Evolutionary conservation across 2,888 invertebrate species (phyloP).

Genomic region (Sussaba pulchella): DNA sequence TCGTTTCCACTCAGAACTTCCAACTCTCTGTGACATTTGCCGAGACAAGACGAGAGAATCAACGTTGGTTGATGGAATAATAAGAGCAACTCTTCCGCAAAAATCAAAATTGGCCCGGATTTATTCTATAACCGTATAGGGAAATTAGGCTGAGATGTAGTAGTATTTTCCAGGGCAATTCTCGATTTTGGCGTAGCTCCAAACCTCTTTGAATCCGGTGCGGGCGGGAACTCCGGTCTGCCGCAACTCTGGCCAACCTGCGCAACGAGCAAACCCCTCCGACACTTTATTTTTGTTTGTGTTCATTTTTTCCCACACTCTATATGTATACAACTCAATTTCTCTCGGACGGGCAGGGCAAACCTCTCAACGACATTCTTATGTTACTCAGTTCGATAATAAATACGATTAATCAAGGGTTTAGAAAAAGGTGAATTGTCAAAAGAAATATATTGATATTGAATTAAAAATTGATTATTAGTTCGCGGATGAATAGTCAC

Average conservation of each 20-base stretch:
- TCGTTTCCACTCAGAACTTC: conserved; percentile 1
- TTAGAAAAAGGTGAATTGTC: too few relatives aligned
- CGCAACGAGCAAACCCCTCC: conserved; percentile 26
- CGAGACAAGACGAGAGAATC: conserved; percentile 7
- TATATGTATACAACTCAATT: conserved; percentile 20
- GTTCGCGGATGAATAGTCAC: too few relatives aligned
- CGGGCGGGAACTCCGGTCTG: conserved; percentile 41
- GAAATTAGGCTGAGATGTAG: conserved; percentile 66
- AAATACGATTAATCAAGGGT: neutral
- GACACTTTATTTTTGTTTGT: conserved; percentile 18
- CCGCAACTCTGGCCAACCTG: conserved; percentile 44
- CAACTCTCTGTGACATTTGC: conserved; percentile 12
- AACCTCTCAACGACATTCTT: conserved; percentile 1
- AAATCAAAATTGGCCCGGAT: conserved; percentile 49
- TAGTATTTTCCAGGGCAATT: conserved; percentile 71
- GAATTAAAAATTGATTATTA: too few relatives aligned
- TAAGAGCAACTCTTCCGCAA: conserved; percentile 26
- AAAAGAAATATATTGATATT: too few relatives aligned
- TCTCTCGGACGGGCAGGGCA: conserved; percentile 7
- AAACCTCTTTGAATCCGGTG: conserved; percentile 71
- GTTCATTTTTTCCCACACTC: neutral
- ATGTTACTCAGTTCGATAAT: neutral
- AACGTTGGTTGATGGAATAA: conserved; percentile 18
- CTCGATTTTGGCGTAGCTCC: conserved; percentile 70
- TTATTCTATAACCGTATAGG: conserved; percentile 63